A percentile compares a stretch with the other conserved stretches of the same genome.
phyloP scores from a whole-genome alignment of 1,140 invertebrate species.

The Mamestra configurata region DNA sequence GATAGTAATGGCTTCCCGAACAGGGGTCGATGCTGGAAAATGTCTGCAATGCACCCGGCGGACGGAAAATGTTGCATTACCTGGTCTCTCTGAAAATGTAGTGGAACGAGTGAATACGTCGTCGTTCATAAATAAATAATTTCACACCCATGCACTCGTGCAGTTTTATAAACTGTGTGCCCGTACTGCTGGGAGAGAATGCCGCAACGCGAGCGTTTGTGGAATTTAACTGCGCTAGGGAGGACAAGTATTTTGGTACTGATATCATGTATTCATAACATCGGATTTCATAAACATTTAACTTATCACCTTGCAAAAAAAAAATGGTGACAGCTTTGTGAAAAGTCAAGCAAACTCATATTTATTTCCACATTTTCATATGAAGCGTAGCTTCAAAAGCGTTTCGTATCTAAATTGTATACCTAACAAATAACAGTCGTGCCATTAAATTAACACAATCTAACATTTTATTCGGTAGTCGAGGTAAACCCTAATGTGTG shows the following conservation, averaged over 20 bases:
- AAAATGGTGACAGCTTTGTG: too few relatives aligned
- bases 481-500: conserved; percentile 3
- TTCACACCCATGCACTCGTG: conserved; percentile 34
- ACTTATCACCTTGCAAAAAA: too few relatives aligned
- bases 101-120: conserved; percentile 28
- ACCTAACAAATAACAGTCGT: neutral
- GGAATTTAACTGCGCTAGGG: neutral
- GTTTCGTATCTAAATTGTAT: neutral
- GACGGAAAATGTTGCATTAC: conserved; percentile 45
- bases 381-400: too few relatives aligned
- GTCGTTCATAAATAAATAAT: conserved; percentile 46
- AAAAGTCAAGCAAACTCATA: too few relatives aligned
- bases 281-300: neutral
- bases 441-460: neutral
- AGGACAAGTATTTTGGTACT: neutral
- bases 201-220: conserved; percentile 11
- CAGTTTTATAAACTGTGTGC: conserved; percentile 21
- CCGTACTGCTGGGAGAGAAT: conserved; percentile 37
- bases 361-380: neutral
- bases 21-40: conserved; percentile 2
- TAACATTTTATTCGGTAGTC: neutral
- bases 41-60: conserved; percentile 3
- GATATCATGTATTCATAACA: neutral
- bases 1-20: conserved; percentile 42
- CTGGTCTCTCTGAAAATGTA: conserved; percentile 2